phyloP scores from a whole-genome alignment of 2,888 invertebrate species.

The Tachina grossa region DNA sequence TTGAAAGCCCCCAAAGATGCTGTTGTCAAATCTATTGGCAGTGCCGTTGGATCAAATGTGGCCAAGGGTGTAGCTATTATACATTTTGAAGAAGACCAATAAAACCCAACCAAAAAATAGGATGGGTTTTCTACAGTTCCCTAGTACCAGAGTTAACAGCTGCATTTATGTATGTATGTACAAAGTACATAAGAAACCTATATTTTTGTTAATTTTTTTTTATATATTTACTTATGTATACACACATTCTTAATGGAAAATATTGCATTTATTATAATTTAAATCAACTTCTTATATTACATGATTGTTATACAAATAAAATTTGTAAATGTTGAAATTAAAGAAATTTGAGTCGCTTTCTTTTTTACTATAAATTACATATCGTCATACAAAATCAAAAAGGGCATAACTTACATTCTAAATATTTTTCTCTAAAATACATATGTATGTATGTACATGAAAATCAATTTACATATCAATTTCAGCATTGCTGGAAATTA shows the following conservation, averaged over 20 bases:
- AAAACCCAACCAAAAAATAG: constrained; percentile 9
- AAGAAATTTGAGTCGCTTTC: not conserved
- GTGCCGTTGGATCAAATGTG: constrained; percentile 91
- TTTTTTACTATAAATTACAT: too few relatives aligned
- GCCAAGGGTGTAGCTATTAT: constrained; percentile 88
- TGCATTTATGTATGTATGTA: constrained; percentile 58
- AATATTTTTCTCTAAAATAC: too few relatives aligned
- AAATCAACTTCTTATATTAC: constrained; percentile 20
- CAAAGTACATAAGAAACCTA: not conserved
- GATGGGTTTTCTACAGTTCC: not conserved
- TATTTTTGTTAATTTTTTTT: constrained; percentile 1
- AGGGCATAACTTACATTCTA: too few relatives aligned
- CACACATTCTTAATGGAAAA: not conserved
- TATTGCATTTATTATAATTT: constrained; percentile 47
- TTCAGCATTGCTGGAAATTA: too few relatives aligned
- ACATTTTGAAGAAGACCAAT: constrained; percentile 83
- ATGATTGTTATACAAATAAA: constrained; percentile 34
- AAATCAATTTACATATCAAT: too few relatives aligned
- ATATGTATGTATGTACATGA: too few relatives aligned
- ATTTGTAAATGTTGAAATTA: not conserved
- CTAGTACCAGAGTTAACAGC: constrained; percentile 71
- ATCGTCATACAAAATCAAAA: too few relatives aligned
- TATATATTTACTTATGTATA: constrained; percentile 4
- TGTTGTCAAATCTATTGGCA: constrained; percentile 88
- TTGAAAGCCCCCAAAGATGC: constrained; percentile 93